Base-by-base conservation (phyloP, 2,113 vertebrate species). In the Galbula dea region DNA sequence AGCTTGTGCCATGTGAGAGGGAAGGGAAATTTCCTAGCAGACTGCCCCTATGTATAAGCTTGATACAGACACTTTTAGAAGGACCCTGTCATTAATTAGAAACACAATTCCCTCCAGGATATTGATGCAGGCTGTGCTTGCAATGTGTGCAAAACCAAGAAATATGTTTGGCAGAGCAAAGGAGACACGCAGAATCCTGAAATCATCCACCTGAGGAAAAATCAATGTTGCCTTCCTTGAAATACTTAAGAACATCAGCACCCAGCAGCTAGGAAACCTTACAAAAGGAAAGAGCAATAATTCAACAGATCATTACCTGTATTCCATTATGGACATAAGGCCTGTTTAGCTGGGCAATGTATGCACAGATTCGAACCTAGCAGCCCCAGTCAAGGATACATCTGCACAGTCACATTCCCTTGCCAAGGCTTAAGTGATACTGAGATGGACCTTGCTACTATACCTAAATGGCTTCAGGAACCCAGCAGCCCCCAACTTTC, bases 61-160 rank as follows among this genome's bases (percentile, higher is more conserved):
- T 94, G 88, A 93, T 83, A 91, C 79, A 96, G 79, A 52, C 83
- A 91, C 94, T 87, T 95, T 88, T 88, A 88, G 65, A 74, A 83
- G 68, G 72, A 61, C 76, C 89, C 59, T 91, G 61, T 65, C 5
- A 1, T 78, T 94, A 95, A 95, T 94, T 95, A 95, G 82, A 86
- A 80, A 74, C 61, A 71, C 72, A 74, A 0, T 83, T 86, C 48
- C 83, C 90, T 48, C 83, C 37, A 57, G 93, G 87, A 88, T 83
- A 94, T 45, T 61, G 91, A 86, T 95, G 82, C 88, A 93, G 93
- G 39, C 93, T 91, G 87, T 96, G 84, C 65, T 79, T 94, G 83
- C 93, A 91, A 71, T 26, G 79, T 75, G 82, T 95, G 84, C 82
- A 86, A 67, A 89, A 45, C 72, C 94, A 75, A 5, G 84, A 95